Conservation (phyloP, 2,113 vertebrate genomes). For the Cyphomyrus plagiostoma region DNA sequence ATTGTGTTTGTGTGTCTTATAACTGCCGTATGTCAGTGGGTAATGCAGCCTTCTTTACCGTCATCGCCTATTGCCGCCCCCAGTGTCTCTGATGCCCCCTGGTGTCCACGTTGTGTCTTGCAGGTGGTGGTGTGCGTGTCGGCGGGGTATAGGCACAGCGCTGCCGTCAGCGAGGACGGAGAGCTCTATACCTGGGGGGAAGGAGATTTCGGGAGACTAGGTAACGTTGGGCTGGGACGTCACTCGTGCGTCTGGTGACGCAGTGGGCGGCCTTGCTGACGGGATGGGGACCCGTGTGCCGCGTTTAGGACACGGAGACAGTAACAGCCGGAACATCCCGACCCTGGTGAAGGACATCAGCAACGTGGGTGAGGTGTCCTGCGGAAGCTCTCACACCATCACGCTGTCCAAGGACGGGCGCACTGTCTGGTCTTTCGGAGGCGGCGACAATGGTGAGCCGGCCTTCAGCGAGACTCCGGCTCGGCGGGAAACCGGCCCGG, state of each 20-base stretch:
- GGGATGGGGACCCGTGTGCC: background rate
- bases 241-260: background rate
- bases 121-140: constrained; percentile 78
- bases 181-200: constrained; percentile 78
- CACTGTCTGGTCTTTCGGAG: constrained; percentile 79
- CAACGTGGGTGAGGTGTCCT: constrained; percentile 77
- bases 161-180: constrained; percentile 76
- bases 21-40: background rate
- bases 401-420: constrained; percentile 76
- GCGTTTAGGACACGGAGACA: constrained; percentile 70
- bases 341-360: constrained; percentile 79
- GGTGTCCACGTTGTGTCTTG: background rate
- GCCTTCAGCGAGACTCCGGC: background rate
- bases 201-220: constrained; percentile 77
- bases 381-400: constrained; percentile 77
- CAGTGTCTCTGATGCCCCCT: background rate
- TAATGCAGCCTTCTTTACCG: background rate
- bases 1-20: background rate
- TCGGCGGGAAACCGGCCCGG: no score
- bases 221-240: constrained; percentile 41
- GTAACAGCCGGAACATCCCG: constrained; percentile 78
- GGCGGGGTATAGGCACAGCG: constrained; percentile 74
- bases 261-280: background rate
- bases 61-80: background rate
- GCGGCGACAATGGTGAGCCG: constrained; percentile 74